Base-by-base conservation (phyloP, 2,797 vertebrate genomes). In the Molossus alvarezi region DNA sequence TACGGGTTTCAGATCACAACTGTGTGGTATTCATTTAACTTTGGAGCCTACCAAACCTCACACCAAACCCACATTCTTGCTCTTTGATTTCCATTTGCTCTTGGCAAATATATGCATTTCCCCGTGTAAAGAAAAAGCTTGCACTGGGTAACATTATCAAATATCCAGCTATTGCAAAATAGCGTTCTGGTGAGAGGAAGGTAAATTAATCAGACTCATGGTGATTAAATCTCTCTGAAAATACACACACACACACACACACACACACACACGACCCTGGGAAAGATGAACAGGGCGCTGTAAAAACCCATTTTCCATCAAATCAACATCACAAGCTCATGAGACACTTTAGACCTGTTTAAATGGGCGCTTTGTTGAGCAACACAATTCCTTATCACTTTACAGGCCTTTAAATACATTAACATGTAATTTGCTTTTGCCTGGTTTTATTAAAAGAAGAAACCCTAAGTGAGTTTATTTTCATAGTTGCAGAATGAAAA, bases 401-500 rank as follows among this genome's bases (percentile, higher is more conserved):
- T 57, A 71, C 60, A 85, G 87, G 58, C 62, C 17, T 20, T 77
- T 25, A 88, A 82, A 64, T 29, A 51, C 60, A 27, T 33, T 94
- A 18, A 51, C 53, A 23, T n/a, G 53, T 67, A 89, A 25, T 91
- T 95, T 87, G 33, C 41, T 87, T 88, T 65, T 77, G 33, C n/a
- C 4, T 72, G 76, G 60, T 90, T 92, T 95, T 79, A 80, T 96
- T 94, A 96, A 88, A 88, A 94, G 48, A 88, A 53, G 58, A 71
- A 93, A 62, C 27, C 33, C n/a, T 82, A n/a, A 21, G 45, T 45
- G 71, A 90, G 13, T 73, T 93, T 85, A 55, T 67, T 53, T 67
- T 94, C 48, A 65, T 86, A 95, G 88, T 97, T 97, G 60, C 21
- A 79, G 88, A 82, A 79, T 79, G 48, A 95, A 96, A 95, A 76